Conservation (phyloP, 2,113 vertebrate genomes). For the Cyrtonyx montezumae region DNA sequence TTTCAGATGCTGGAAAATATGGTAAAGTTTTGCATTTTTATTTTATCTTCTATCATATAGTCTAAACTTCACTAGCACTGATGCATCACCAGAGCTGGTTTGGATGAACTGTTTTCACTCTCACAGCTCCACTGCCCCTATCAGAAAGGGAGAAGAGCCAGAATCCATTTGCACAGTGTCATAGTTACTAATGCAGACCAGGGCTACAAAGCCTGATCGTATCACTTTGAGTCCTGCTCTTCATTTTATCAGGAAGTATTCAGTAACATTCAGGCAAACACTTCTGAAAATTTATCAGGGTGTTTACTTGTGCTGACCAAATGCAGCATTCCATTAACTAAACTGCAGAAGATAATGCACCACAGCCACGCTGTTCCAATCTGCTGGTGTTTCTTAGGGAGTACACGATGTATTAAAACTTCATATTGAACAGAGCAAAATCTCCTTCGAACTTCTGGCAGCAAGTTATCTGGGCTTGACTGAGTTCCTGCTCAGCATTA, state of each 20-base stretch:
- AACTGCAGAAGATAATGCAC: not conserved
- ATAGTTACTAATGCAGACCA: not conserved
- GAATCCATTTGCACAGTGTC: not conserved
- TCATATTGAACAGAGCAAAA: not conserved
- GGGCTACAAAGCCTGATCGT: not conserved
- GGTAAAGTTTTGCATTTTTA: not conserved
- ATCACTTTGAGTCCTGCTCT: not conserved
- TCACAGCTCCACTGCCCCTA: not conserved
- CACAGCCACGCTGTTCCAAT: not conserved
- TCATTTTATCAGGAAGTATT: not conserved
- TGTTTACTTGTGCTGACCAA: not conserved
- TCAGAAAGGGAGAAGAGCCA: not conserved
- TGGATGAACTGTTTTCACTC: not conserved
- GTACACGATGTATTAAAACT: not conserved
- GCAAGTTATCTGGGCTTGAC: not conserved
- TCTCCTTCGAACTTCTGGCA: not conserved
- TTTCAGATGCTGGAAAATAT: not conserved
- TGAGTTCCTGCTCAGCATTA: not conserved
- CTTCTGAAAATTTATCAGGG: not conserved
- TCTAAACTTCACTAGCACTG: not conserved
- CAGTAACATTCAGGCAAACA: not conserved
- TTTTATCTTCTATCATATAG: fast-evolving
- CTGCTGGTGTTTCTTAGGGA: not conserved
- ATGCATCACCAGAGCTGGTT: not conserved
- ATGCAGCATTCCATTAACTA: not conserved